Conservation (phyloP, 2,888 invertebrate species). For the Allophyes oxyacanthae region DNA sequence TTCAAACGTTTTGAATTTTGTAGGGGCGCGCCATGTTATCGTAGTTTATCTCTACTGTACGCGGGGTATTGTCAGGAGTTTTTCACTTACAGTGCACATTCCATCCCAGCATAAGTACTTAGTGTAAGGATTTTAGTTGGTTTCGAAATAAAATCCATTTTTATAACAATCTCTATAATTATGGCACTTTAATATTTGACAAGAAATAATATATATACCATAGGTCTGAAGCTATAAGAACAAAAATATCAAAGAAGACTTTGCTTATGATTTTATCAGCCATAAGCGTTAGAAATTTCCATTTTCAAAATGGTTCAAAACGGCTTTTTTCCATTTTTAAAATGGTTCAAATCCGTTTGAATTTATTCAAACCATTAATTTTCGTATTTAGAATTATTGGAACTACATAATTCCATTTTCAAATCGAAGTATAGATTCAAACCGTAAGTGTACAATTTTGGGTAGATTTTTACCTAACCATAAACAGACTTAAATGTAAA, state of each 20-base stretch:
- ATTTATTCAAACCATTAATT: neutral
- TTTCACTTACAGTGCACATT: too few species aligned
- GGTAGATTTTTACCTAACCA: constrained; percentile 13
- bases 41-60: too few species aligned
- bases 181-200: constrained; percentile 77
- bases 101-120: too few species aligned
- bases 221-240: constrained; percentile 63
- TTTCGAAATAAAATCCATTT: constrained; percentile 59
- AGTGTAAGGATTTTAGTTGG: too few species aligned
- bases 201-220: constrained; percentile 60
- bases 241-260: constrained; percentile 35
- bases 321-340: constrained; percentile 16
- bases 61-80: too few species aligned
- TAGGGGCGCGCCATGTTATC: too few species aligned
- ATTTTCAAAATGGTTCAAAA: constrained; percentile 22
- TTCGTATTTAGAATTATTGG: constrained; percentile 5
- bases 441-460: constrained; percentile 49
- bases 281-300: constrained; percentile 43
- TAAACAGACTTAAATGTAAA: constrained; percentile 43
- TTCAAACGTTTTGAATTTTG: too few species aligned
- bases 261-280: constrained; percentile 31
- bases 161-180: constrained; percentile 79
- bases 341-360: constrained; percentile 8
- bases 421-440: constrained; percentile 33
- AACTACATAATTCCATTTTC: constrained; percentile 12